Base-by-base conservation (phyloP, 2,888 invertebrate genomes). In the Synergus umbraculus region DNA sequence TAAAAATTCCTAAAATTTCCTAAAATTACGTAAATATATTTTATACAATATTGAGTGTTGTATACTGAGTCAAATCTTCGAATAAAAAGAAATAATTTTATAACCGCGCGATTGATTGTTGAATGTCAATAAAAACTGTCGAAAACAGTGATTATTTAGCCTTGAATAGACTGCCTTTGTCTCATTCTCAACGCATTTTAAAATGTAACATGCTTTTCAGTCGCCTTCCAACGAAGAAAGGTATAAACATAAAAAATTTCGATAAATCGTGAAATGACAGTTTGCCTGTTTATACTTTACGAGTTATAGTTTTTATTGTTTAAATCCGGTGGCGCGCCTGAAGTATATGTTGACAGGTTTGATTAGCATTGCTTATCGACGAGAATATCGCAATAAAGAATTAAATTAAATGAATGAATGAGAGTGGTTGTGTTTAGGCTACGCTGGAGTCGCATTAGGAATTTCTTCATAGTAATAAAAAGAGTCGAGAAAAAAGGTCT, bases 101-200 rank as follows among this genome's bases (percentile, higher is more conserved):
- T 60, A 60, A 22, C 12, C 29, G 3, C 29, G 37, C 4, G 5
- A 37, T 37, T 37, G 37, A 37, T 7, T 37, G 37, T 37, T 60
- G 10, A 18, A 13, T 5, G 10, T 18, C 12, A 4, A 60, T 60
- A 29, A 12, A 60, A 60, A 18, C 3, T 0, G 10, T 18, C 0
- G 60, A 29, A 60, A 60, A 22, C 18, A 60, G 22, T 60, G 60
- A 22, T 18, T 18, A 5, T 22, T 10, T 60, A 60, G 37, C 18
- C 49, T 37, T 18, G 77, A 83, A 86, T 83, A 86, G 84, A 76
- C 46, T 7, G 79, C 79, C 85, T 79, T 86, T 86, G 85, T 86
- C 10, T 60, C 22, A 60, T 60, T 60, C 60, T 12, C 22, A 22
- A 60, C 60, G 12, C 60, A 60, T 12, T 60, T 4, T 29, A 60